Base-by-base conservation (phyloP, 53 echinoderm and acorn worm species). In the Paracentrotus lividus region DNA sequence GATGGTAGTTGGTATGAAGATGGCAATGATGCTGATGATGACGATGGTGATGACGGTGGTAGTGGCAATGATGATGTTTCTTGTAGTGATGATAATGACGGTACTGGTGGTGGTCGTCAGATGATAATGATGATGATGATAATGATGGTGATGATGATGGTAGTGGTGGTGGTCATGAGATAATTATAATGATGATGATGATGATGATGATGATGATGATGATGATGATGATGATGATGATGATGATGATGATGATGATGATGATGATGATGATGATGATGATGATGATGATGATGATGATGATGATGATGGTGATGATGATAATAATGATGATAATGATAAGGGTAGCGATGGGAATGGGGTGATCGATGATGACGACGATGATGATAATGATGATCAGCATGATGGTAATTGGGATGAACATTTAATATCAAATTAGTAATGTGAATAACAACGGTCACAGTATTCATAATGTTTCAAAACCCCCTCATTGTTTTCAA, bases 31-130 rank as follows among this genome's bases (percentile, higher is more conserved):
- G 16, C 1, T 58, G 4, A 58, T 12, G 58, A 21, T 58, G 58
- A 58, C 0, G 58, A 10, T 58, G 53, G 15, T 10, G 53, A 68
- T 68, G 20, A 31, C 10, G 32, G 23, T 86, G 75, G 20, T 75
- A 42, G 33, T 34, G 57, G 4, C 20, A 23, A 13, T 0, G 57
- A n/a, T n/a, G n/a, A n/a, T n/a, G n/a, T n/a, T n/a, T n/a, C n/a
- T n/a, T n/a, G 6, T 26, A 27, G 4, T 90, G 45, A 65, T 90
- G 90, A 38, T 61, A 47, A 65, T 43, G 66, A 65, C 42, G 65
- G 45, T 61, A 49, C 43, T 64, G 90, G 38, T 61, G 67, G 43
- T 89, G 89, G 65, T 60, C n/a, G n/a, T n/a, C n/a, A n/a, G 43
- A 42, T 65, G 89, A 64, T 61, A 66, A 64, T 42, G 23, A 64